Conservation (phyloP, 2,888 invertebrate species). For the Notocelia uddmanniana region DNA sequence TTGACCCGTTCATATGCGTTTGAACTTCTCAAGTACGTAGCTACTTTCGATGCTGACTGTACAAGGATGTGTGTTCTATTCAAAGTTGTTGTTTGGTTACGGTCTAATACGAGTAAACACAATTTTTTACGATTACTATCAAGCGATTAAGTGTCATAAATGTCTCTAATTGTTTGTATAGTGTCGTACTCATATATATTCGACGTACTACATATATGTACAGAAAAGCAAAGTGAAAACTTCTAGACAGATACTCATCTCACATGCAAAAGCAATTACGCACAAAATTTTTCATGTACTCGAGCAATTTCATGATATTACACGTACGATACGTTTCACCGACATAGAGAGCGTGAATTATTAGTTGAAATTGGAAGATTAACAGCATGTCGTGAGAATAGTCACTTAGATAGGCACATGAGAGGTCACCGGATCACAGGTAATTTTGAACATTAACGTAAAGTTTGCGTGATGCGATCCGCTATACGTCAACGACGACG, state of each 20-base stretch:
- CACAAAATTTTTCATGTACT: constrained; percentile 9
- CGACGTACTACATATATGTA: too few species aligned
- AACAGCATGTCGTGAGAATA: constrained; percentile 42
- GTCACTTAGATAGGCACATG: constrained; percentile 27
- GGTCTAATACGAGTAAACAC: constrained; percentile 37
- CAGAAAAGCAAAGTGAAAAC: constrained; percentile 23
- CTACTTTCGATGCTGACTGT: too few species aligned
- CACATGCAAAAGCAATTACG: constrained; percentile 34
- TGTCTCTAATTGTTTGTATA: constrained; percentile 28
- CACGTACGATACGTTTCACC: constrained; percentile 25
- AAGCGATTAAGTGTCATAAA: constrained; percentile 20
- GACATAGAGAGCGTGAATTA: constrained; percentile 44
- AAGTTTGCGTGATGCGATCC: constrained; percentile 33
- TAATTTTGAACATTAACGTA: constrained; percentile 32
- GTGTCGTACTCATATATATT: too few species aligned
- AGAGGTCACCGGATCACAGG: constrained; percentile 43
- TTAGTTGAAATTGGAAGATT: constrained; percentile 41
- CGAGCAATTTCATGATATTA: constrained; percentile 11
- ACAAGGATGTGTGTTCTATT: not conserved
- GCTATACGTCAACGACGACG: not conserved
- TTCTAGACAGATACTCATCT: constrained; percentile 27
- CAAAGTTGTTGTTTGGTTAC: constrained; percentile 17
- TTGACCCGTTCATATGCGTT: too few species aligned
- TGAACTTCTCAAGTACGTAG: too few species aligned
- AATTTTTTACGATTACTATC: constrained; percentile 33